These are phyloP conservation scores for Pseudeuparius sepicola DNA, from an alignment of 2,888 invertebrate genomes.

Conservation along the genomic window DNA sequence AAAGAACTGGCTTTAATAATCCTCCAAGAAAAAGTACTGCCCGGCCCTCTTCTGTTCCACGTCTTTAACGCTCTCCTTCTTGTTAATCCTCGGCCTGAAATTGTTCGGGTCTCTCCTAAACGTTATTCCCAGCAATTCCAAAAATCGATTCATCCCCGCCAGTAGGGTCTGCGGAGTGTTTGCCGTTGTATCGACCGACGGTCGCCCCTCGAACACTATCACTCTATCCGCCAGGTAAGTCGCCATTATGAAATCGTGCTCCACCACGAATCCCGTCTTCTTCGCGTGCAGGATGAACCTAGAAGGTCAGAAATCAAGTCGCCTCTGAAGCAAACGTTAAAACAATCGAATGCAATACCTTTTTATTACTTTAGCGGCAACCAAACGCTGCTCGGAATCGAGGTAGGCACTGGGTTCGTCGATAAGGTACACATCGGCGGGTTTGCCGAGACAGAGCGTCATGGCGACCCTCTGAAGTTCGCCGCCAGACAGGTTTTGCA, in stretches of 20 bases:
- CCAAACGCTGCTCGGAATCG: slow-evolving; percentile 99
- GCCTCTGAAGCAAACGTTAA: neutral
- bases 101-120: slow-evolving; percentile 98
- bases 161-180: slow-evolving; percentile 87
- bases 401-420: slow-evolving; percentile 99
- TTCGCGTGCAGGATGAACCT: slow-evolving; percentile 97
- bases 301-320: slow-evolving; percentile 24
- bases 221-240: slow-evolving; percentile 98
- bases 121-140: slow-evolving; percentile 91
- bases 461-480: slow-evolving; percentile 97
- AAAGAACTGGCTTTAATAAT: too few species aligned
- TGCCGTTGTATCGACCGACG: slow-evolving; percentile 82
- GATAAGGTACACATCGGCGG: slow-evolving; percentile 96
- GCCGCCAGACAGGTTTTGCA: slow-evolving; percentile 97
- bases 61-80: slow-evolving; percentile 93
- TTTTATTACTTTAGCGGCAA: slow-evolving; percentile 98
- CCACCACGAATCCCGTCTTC: slow-evolving; percentile 98
- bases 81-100: slow-evolving; percentile 96
- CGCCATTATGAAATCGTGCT: slow-evolving; percentile 99
- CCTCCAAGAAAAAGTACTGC: slow-evolving; percentile 98
- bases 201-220: slow-evolving; percentile 93
- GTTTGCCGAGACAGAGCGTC: slow-evolving; percentile 93
- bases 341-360: slow-evolving; percentile 46
- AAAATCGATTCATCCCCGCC: slow-evolving; percentile 96
- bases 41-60: slow-evolving; percentile 94